These are phyloP conservation scores for Thomomys bottae DNA, from an alignment of 2,113 vertebrate genomes.

Conservation along the genomic window DNA sequence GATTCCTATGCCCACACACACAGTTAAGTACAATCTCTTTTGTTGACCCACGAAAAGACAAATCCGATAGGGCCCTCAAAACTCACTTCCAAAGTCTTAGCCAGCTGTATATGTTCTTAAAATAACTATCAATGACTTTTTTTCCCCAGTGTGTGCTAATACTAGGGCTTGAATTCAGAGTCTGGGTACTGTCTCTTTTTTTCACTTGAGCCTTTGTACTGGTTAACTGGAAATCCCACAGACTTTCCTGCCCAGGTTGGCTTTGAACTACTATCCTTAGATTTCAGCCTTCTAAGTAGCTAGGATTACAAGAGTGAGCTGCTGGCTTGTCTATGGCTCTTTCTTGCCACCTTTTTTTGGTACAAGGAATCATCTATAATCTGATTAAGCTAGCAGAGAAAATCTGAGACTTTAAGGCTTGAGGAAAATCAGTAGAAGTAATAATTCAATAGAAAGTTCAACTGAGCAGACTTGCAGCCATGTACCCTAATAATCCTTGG, in stretches of 20 bases:
- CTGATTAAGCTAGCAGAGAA: background rate
- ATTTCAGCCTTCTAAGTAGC: too few relatives aligned
- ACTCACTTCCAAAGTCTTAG: background rate
- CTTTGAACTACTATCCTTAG: too few relatives aligned
- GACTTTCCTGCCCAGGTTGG: too few relatives aligned
- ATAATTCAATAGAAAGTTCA: background rate
- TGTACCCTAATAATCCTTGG: background rate
- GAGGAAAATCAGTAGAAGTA: conserved; percentile 16
- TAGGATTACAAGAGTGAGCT: too few relatives aligned
- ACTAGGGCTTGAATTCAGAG: too few relatives aligned
- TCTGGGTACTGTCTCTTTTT: too few relatives aligned
- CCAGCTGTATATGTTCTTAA: background rate
- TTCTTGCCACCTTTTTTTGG: background rate
- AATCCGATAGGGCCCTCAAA: background rate
- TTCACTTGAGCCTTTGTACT: too few relatives aligned
- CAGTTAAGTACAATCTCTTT: background rate
- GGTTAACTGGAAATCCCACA: too few relatives aligned
- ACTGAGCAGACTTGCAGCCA: background rate
- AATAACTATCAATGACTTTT: background rate
- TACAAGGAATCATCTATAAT: background rate
- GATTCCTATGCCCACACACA: background rate
- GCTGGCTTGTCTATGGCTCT: background rate
- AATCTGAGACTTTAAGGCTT: background rate
- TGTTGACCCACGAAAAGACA: background rate
- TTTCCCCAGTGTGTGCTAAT: too few relatives aligned